These are phyloP conservation scores for Pipistrellus pipistrellus DNA, from an alignment of 2,797 vertebrate species.

Conservation along the genomic window DNA sequence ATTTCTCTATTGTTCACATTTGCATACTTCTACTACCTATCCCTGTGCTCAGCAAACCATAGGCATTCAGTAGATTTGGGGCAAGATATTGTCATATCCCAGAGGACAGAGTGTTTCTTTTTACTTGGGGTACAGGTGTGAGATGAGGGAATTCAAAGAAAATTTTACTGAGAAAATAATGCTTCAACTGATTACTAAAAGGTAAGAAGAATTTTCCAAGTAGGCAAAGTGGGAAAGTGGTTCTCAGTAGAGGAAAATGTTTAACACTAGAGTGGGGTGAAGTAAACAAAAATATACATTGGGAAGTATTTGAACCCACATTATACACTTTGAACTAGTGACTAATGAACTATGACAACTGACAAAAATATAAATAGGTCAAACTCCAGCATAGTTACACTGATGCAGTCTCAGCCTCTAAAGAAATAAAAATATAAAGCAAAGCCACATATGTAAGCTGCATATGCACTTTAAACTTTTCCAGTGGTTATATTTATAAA, in stretches of 20 bases:
- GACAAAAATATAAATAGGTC: not conserved
- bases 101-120: slow-evolving; percentile 30
- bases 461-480: not conserved
- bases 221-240: not conserved
- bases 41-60: not conserved
- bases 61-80: not conserved
- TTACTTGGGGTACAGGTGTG: not conserved
- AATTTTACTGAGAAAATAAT: slow-evolving; percentile 12
- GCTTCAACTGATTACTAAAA: not conserved
- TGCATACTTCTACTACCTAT: not conserved
- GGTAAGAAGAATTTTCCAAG: slow-evolving; percentile 29
- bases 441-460: not conserved
- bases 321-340: not conserved
- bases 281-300: slow-evolving; percentile 17
- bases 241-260: not conserved
- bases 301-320: not conserved
- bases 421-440: slow-evolving; percentile 10
- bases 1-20: not conserved
- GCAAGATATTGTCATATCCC: not conserved
- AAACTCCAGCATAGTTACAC: not conserved
- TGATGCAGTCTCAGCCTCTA: not conserved
- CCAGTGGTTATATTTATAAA: not conserved
- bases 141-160: not conserved
- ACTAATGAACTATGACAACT: not conserved
- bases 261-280: not conserved